Percentiles rank a stretch among this genome's conserved stretches.
These are phyloP conservation scores for Sesamia inferens DNA, from an alignment of 2,888 invertebrate genomes.

Conservation along the genomic window DNA sequence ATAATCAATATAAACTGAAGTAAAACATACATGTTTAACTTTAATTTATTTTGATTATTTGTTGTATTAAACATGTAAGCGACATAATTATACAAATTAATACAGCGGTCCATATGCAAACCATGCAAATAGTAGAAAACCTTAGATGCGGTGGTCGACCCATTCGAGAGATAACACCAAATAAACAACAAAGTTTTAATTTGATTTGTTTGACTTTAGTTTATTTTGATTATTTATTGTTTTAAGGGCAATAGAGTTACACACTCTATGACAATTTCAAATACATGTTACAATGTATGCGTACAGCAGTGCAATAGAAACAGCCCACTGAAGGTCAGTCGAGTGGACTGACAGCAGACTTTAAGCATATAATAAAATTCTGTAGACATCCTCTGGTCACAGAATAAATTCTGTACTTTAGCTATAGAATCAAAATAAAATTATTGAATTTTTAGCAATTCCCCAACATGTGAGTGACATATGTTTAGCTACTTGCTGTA, in stretches of 20 bases:
- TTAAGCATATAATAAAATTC: neutral
- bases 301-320: neutral
- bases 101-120: slow-evolving; percentile 7
- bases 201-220: neutral
- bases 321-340: neutral
- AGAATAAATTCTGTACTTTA: too few relatives aligned
- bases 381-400: neutral
- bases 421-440: neutral
- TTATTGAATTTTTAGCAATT: slow-evolving; percentile 31
- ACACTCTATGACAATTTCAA: neutral
- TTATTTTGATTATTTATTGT: neutral
- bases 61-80: neutral
- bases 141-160: slow-evolving; percentile 59
- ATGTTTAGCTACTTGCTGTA: slow-evolving; percentile 46
- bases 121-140: slow-evolving; percentile 34
- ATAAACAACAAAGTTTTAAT: too few relatives aligned
- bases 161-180: slow-evolving; percentile 50
- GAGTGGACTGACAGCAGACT: neutral
- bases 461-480: slow-evolving; percentile 45
- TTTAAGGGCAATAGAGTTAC: neutral
- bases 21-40: neutral
- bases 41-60: neutral
- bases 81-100: neutral
- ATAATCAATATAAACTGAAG: too few relatives aligned
- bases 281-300: neutral